phyloP scores from a whole-genome alignment of 2,113 vertebrate genomes.

The Theropithecus gelada region DNA sequence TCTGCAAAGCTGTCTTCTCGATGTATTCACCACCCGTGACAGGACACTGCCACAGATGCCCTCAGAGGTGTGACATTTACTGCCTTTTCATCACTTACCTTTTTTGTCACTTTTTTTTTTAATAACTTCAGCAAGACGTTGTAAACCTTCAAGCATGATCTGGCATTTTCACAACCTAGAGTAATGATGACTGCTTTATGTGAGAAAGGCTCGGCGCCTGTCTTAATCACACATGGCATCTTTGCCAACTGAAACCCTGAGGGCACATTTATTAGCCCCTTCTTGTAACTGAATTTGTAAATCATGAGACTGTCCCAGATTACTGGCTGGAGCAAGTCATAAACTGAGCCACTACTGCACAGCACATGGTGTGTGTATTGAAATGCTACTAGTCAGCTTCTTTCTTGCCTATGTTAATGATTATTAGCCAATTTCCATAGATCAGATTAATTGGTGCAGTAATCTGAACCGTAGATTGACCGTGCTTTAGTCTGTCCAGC shows the following conservation, averaged over 20 bases:
- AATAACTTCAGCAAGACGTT: constrained; percentile 61
- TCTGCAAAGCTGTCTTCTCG: background rate
- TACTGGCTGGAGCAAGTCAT: background rate
- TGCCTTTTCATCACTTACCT: constrained; percentile 17
- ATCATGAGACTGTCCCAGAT: background rate
- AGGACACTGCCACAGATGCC: background rate
- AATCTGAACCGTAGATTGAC: background rate
- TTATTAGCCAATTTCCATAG: background rate
- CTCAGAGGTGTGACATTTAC: background rate
- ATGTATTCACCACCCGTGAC: background rate
- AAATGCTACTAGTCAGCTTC: background rate
- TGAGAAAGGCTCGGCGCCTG: background rate
- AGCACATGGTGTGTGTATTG: background rate
- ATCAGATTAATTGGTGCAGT: background rate
- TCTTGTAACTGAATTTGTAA: background rate
- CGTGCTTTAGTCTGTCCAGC: background rate
- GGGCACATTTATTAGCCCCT: background rate
- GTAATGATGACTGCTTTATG: background rate
- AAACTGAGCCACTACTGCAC: background rate
- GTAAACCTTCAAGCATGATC: background rate
- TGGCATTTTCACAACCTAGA: background rate
- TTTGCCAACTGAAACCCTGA: background rate
- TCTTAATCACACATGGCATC: background rate
- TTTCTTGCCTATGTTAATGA: background rate
- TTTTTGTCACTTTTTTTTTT: constrained; percentile 26